Base-by-base conservation (phyloP, 2,113 vertebrate genomes). In the Hippocampus mohnikei region DNA sequence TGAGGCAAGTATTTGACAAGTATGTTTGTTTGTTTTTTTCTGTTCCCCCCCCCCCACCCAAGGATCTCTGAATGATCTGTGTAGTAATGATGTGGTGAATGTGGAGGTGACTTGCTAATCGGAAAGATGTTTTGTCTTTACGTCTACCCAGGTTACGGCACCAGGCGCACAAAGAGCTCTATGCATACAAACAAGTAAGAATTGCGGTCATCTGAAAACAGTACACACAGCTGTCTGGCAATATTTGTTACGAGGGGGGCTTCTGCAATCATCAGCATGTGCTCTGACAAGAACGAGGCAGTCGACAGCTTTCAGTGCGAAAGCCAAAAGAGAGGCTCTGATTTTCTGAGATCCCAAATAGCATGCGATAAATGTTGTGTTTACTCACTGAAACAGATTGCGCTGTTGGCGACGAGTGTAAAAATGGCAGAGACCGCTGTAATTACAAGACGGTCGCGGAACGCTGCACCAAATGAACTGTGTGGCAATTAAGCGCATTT, bases 131-230 rank as follows among this genome's bases (percentile, higher is more conserved):
- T 84, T 76, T 88, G 55, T 89, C 66, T 85, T 81, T 81, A 40
- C 74, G 12, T 48, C 83, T 93, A 91, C 84, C 50, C 90, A 99
- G 97, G 93, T 93, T 99, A 90, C 93, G 97, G 76, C 97, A 99
- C 80, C 97, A 99, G 88, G 96, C 97, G 8, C 95, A 98, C 91
- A 98, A 98, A 92, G 97, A 99, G 86, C 93, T 99, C 73, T 99
- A 98, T 79, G 97, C 97, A 77, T 99, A 99, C 92, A 99, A 99
- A 91, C 97, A 99, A 95, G 97, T 98, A 83, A 90, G 88, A 41
- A 15, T 2, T 67, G 37, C 52, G 11, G 61, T 42, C 21, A 21
- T 21, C 44, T 42, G n/a, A 1, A 46, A 65, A 65, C 41, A 16
- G n/a, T 42, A 23, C 41, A 65, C 62, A 44, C 40, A 16, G 41